Conservation (phyloP, 2,113 vertebrate genomes). For the Peromyscus polionotus region DNA sequence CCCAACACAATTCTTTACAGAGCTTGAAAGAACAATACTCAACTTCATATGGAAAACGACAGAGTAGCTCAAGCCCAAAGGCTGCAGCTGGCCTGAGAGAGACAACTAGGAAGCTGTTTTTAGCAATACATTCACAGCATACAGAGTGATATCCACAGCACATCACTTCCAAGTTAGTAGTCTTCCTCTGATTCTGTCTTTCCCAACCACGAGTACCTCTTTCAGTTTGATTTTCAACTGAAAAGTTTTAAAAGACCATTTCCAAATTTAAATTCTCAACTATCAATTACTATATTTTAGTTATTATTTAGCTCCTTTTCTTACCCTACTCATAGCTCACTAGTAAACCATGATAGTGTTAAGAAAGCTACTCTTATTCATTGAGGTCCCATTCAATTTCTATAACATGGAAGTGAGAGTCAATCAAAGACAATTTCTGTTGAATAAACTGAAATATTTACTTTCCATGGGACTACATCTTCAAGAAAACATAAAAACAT, state of each 20-base stretch:
- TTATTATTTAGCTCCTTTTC: neutral
- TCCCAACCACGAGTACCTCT: fast-evolving
- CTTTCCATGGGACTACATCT: neutral
- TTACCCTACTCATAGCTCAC: neutral
- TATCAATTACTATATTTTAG: neutral
- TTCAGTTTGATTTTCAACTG: neutral
- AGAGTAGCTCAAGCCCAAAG: no score
- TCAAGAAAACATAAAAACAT: no score
- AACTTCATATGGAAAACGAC: no score
- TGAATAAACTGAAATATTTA: neutral
- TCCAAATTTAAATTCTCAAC: neutral
- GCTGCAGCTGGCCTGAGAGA: no score
- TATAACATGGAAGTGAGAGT: neutral
- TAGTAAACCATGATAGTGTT: no score
- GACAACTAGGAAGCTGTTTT: no score
- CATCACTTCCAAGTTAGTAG: neutral
- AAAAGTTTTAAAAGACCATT: neutral
- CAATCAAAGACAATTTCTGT: neutral
- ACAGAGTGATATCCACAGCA: no score
- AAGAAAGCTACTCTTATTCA: neutral
- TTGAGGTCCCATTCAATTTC: neutral
- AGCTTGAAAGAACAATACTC: no score
- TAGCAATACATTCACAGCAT: no score
- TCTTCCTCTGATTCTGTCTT: neutral
- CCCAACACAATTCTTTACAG: no score